A percentile compares a stretch with the other conserved stretches of the same genome.
Conservation (phyloP, 1,140 invertebrate genomes). For the Drosophila burlai region DNA sequence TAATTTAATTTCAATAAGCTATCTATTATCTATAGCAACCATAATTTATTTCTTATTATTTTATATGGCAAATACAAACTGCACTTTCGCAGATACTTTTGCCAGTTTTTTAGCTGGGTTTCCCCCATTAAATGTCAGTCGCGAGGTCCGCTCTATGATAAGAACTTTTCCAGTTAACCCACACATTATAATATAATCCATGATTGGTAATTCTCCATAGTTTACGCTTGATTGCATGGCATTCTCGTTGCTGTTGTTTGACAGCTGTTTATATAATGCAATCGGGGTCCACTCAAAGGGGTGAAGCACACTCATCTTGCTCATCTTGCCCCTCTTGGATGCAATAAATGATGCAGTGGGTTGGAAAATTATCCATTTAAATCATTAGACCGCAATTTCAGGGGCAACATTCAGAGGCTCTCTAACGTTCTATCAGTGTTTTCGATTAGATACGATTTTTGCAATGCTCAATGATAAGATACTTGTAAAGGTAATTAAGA, state of each 20-base stretch:
- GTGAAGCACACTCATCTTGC: slow-evolving; percentile 2
- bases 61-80: background rate
- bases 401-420: background rate
- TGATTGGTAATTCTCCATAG: slow-evolving; percentile 53
- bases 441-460: slow-evolving; percentile 12
- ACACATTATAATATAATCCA: slow-evolving; percentile 33
- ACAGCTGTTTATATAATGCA: slow-evolving; percentile 30
- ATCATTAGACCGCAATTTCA: slow-evolving; percentile 19
- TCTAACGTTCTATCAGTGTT: background rate
- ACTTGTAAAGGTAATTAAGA: background rate
- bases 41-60: background rate
- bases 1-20: too few relatives aligned
- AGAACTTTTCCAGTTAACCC: slow-evolving; percentile 36
- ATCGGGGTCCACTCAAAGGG: background rate
- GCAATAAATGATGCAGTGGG: slow-evolving; percentile 49
- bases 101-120: background rate
- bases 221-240: slow-evolving; percentile 66
- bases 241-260: slow-evolving; percentile 46
- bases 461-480: slow-evolving; percentile 3
- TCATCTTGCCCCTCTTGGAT: slow-evolving; percentile 19
- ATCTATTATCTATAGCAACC: background rate
- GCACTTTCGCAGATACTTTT: background rate
- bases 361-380: slow-evolving; percentile 51
- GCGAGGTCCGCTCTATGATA: slow-evolving; percentile 13
- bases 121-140: background rate